Base-by-base conservation (phyloP, 1,140 invertebrate genomes). In the Calosoma granatense region DNA sequence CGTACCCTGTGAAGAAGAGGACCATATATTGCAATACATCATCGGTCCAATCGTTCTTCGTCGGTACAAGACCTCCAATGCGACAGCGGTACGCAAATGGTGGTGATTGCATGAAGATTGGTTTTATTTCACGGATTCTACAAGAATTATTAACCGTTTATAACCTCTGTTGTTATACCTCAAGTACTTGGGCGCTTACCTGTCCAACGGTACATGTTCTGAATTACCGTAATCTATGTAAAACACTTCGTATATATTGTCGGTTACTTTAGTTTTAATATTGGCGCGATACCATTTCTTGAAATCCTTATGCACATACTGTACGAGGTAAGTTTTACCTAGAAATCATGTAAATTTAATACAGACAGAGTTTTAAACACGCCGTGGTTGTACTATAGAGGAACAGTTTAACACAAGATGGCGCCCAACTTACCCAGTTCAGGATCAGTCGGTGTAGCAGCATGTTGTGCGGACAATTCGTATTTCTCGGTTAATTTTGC, bases 241-340 rank as follows among this genome's bases (percentile, higher is more conserved):
- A 22, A 30, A 20, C 19, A 19, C 4, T 58, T 53, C 41, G 17
- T 58, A 30, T 53, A 58, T 22, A 21, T 14, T 1, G 19, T 36
- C 20, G 12, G 26, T 22, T 54, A 22, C 11, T 12, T n/a, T 2
- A 43, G 20, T n/a, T 43, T 43, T 20, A 22, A 47, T 21, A 58
- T 11, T 43, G 36, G 43, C 41, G 39, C 57, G n/a, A 22, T 15
- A 47, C 52, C 57, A 51, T 43, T 54, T 15, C 36, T 30, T 9
- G 20, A 30, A n/a, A 54, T 39, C 54, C 1, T 14, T 23, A n/a
- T 51, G 17, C 3, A 6, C 1, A 30, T n/a, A 57, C 26, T 57
- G 52, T 2, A 54, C 56, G 6, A 57, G 11, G 22, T 57, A 57
- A 9, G 21, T 6, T 39, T 53, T 22, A 57, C n/a, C 56, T 57